These are phyloP conservation scores for Bradypus variegatus DNA, from an alignment of 2,797 vertebrate species.

Conservation along the genomic window DNA sequence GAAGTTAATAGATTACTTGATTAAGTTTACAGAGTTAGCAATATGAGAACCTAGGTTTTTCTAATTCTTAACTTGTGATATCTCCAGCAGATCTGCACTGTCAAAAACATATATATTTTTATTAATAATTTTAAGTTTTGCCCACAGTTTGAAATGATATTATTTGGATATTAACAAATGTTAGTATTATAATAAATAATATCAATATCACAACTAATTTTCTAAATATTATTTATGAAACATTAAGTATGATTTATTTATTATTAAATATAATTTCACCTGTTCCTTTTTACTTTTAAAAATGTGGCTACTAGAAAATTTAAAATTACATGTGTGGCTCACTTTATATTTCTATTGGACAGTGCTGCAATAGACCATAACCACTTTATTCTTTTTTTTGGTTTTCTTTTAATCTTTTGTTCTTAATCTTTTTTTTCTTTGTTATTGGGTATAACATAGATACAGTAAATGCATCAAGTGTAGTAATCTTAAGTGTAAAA, in stretches of 20 bases:
- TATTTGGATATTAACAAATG: neutral
- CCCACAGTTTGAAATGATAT: neutral
- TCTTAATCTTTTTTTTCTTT: neutral
- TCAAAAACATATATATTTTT: neutral
- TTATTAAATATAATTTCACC: neutral
- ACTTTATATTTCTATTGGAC: neutral
- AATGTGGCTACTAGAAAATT: neutral
- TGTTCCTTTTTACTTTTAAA: neutral
- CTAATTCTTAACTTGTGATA: neutral
- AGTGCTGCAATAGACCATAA: neutral
- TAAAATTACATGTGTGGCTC: neutral
- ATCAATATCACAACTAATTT: neutral
- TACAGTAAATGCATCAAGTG: neutral
- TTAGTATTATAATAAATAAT: neutral
- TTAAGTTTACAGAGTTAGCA: neutral
- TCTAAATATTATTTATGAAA: neutral
- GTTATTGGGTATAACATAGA: neutral
- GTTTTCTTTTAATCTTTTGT: neutral
- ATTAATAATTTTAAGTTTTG: neutral
- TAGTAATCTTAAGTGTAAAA: neutral
- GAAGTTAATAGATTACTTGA: neutral
- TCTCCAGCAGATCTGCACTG: neutral
- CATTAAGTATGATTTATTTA: neutral
- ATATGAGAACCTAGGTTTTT: neutral
- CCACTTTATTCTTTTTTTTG: neutral